Evolutionary conservation across 92 coral and sea anemone genomes (phyloP), one percentile per base, ranked within the genome.

Genomic region (Zoanthus gigantus): DNA sequence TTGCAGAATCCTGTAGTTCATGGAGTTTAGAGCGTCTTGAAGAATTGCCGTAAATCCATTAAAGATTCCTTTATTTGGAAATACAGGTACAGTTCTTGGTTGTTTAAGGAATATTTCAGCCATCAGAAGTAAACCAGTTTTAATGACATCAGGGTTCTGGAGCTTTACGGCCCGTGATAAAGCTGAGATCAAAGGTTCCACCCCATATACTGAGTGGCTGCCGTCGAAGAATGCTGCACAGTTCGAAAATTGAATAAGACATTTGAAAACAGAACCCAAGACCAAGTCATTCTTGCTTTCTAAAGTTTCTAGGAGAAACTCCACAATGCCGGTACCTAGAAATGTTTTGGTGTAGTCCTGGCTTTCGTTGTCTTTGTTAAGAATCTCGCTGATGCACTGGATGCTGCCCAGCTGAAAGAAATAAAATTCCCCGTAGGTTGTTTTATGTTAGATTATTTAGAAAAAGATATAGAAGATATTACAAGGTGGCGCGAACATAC

Each of bases 181-280:
- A 14, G 94, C 96, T 47, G 91, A 46, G 13, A 95, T 82, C 17
- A 97, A 72, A 15, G 98, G 91, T 47, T 95, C 98, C 47, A 95
- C 88, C 0, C 99, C 99, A 90, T 95, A 97, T 10, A 95, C 84
- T 42, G 92, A 90, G 60, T 93, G 93, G 42, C 98, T 94, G 9
- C 94, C 94, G 17, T 85, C 86, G 92, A 90, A 95, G 75, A 97
- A 94, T 10, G 81, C 86, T 29, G 86, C 31, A 0, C 86, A 71
- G 48, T 88, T 86, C 10, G 88, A 79, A 7, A 95, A 81, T 76
- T 90, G 91, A 53, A 89, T 77, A 7, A 97, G 54, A 78, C 96
- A 91, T n/a, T 95, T 94, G 57, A 97, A 93, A 44, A 93, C 94
- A 15, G 95, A 93, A 44, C 92, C 95, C 72, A 97, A 74, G 9